Base-by-base conservation (phyloP, 2,888 invertebrate species). In the Mesochorus sp. region DNA sequence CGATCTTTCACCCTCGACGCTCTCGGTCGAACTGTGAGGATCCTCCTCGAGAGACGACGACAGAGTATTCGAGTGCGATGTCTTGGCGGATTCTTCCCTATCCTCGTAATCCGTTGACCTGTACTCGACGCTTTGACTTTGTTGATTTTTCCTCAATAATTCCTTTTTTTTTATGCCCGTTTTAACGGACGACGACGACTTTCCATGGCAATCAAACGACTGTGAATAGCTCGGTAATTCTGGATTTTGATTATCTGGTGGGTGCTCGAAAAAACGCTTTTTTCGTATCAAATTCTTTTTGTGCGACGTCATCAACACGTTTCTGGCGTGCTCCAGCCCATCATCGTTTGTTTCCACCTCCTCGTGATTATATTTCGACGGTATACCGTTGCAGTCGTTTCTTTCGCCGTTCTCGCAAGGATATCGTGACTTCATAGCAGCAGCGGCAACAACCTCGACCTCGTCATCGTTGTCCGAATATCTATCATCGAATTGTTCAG, bases 261-360 rank as follows among this genome's bases (percentile, higher is more conserved):
- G 47, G 55, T 64, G 76, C 6, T 80, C 77, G 42, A 85, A 44
- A 19, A 85, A 84, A 62, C 80, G 80, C 42, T 84, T 85, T 37
- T 83, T 86, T 39, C 82, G 81, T 19, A 81, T 77, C 21, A 85
- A 74, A 76, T 83, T n/a, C n/a, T n/a, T 85, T 55, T 79, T 83
- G 51, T 83, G 83, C 26, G 78, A 76, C 3, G 79, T 55, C 1
- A n/a, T n/a, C n/a, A 74, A 62, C n/a, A 66, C 66, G 24, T 64
- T n/a, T 17, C 64, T 78, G 1, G 74, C 64, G 1, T 70, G 24
- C 8, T 73, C 78, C 12, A 68, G 34, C 1, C 51, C 68, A 19
- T 74, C 74, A 8, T 28, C 44, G 12, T 44, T 42, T 4, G 70
- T 47, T 21, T 78, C 70, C n/a, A n/a, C n/a, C 0, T 64, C 67